phyloP scores from a whole-genome alignment of 1,140 invertebrate genomes.

The Manduca sexta region DNA sequence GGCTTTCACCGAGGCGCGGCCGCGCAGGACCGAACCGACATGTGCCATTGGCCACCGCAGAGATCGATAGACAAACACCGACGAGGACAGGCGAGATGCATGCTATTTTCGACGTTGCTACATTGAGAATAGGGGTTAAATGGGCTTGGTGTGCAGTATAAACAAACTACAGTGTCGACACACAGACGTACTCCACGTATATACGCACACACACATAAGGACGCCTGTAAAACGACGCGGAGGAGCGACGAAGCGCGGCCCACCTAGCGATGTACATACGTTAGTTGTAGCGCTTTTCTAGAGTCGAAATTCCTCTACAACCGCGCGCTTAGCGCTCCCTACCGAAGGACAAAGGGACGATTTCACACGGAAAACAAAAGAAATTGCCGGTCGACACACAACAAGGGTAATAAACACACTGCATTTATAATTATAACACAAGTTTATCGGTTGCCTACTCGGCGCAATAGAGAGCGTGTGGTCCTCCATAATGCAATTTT shows the following conservation, averaged over 20 bases:
- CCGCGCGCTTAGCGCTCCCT: constrained; percentile 59
- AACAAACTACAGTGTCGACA: constrained; percentile 65
- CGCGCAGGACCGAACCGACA: constrained; percentile 53
- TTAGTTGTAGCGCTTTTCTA: constrained; percentile 70
- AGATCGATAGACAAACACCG: constrained; percentile 72
- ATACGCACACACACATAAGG: constrained; percentile 52
- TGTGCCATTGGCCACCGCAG: constrained; percentile 69
- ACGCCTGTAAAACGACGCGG: constrained; percentile 54
- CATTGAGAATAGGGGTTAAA: constrained; percentile 23
- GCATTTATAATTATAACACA: constrained; percentile 6
- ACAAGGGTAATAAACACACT: constrained; percentile 10
- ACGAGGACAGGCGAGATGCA: constrained; percentile 53
- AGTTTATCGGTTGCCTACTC: constrained; percentile 58
- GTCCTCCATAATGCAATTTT: constrained; percentile 53
- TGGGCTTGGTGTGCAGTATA: constrained; percentile 40
- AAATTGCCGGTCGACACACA: constrained; percentile 50
- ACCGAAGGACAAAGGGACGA: constrained; percentile 65
- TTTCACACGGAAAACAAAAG: constrained; percentile 66
- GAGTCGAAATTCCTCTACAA: constrained; percentile 66
- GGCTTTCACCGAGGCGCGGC: constrained; percentile 67
- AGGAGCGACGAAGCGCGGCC: constrained; percentile 45
- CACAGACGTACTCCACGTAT: constrained; percentile 52
- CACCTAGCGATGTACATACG: constrained; percentile 48
- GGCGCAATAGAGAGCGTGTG: constrained; percentile 38
- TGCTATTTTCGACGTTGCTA: constrained; percentile 39